A percentile compares a stretch with the other conserved stretches of the same genome.
Evolutionary conservation across 2,113 vertebrate species (phyloP).

Genomic region (Ondatra zibethicus): DNA sequence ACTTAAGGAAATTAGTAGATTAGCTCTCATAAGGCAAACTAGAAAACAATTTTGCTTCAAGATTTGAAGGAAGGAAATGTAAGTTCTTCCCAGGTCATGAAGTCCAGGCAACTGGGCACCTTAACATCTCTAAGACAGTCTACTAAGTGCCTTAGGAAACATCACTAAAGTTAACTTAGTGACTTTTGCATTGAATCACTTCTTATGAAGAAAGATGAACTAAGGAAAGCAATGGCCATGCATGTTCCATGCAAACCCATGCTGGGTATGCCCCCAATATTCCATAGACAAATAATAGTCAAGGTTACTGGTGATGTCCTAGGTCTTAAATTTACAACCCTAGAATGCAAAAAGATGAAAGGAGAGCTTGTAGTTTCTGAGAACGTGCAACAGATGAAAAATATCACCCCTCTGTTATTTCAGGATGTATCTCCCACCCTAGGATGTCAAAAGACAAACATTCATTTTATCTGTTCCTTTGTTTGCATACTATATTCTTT

Average conservation of each 20-base stretch:
- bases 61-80: background rate
- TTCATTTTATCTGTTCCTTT: background rate
- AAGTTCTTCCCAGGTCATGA: background rate
- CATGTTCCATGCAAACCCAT: background rate
- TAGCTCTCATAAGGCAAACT: conserved; percentile 4
- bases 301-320: conserved; percentile 15
- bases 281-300: conserved; percentile 24
- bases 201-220: background rate
- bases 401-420: conserved; percentile 51
- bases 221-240: background rate
- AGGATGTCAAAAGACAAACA: conserved; percentile 49
- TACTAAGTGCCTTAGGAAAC: background rate
- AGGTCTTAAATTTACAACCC: background rate
- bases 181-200: background rate
- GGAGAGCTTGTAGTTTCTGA: background rate
- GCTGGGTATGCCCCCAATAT: background rate
- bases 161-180: background rate
- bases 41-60: conserved; percentile 43
- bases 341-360: conserved; percentile 52
- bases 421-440: conserved; percentile 4
- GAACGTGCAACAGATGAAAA: conserved; percentile 54
- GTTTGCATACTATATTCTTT: conserved; percentile 7
- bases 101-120: background rate
- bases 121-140: background rate
- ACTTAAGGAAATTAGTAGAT: background rate